These are phyloP conservation scores for Rhyacophila brunnea DNA, from an alignment of 1,140 invertebrate genomes.

Conservation along the genomic window DNA sequence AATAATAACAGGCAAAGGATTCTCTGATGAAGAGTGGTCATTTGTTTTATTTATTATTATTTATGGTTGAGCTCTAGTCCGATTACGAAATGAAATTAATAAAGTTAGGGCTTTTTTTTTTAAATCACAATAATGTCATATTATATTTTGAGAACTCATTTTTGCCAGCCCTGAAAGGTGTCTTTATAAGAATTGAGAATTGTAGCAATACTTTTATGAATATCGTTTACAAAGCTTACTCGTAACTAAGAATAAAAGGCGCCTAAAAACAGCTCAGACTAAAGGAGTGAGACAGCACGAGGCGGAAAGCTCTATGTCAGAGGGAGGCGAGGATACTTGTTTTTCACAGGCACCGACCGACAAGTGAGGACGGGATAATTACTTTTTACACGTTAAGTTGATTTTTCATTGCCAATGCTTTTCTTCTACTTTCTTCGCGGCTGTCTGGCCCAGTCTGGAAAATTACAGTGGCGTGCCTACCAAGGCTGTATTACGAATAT, in stretches of 20 bases:
- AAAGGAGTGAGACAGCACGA: neutral
- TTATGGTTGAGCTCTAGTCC: no score
- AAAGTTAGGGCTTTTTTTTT: no score
- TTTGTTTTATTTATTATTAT: no score
- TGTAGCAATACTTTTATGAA: constrained; percentile 11
- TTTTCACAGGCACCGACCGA: constrained; percentile 5
- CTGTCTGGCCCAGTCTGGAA: neutral
- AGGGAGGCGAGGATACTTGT: neutral
- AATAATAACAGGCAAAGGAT: no score
- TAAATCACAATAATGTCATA: no score
- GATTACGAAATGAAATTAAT: no score
- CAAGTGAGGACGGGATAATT: constrained; percentile 26
- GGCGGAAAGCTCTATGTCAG: constrained; percentile 2
- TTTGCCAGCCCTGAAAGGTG: no score
- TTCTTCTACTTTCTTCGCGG: constrained; percentile 19
- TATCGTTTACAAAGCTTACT: constrained; percentile 25
- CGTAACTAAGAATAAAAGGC: neutral
- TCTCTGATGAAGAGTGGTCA: no score
- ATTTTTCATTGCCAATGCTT: constrained; percentile 30
- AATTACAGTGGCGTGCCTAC: neutral
- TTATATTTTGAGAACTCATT: no score
- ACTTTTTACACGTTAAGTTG: constrained; percentile 30
- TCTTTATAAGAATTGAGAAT: neutral
- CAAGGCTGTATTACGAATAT: no score
- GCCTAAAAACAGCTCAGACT: constrained; percentile 1